A percentile compares a stretch with the other conserved stretches of the same genome.
These are phyloP conservation scores for Trypoxylus dichotomus DNA, from an alignment of 1,140 invertebrate species.

Conservation along the genomic window DNA sequence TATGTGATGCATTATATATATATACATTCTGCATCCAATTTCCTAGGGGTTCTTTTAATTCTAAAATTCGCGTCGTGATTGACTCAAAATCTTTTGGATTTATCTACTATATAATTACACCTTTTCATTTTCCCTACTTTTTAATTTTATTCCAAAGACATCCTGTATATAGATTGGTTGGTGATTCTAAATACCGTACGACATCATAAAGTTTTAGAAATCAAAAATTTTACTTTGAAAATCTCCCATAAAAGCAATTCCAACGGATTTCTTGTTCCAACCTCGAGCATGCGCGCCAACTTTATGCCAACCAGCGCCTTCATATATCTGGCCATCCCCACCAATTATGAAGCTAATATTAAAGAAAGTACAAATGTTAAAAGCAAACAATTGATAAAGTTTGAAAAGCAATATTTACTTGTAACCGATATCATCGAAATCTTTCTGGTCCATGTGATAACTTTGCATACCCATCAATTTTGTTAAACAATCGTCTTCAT, in stretches of 20 bases:
- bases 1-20: too few relatives aligned
- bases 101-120: too few relatives aligned
- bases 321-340: conserved; percentile 75
- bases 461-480: conserved; percentile 59
- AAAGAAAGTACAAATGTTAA: background rate
- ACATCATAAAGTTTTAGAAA: background rate
- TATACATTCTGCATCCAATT: too few relatives aligned
- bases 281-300: conserved; percentile 70
- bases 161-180: too few relatives aligned
- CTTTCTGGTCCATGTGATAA: conserved; percentile 60
- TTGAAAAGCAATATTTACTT: conserved; percentile 57
- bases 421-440: conserved; percentile 65
- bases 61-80: too few relatives aligned
- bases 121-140: too few relatives aligned
- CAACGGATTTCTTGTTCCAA: conserved; percentile 63
- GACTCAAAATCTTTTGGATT: too few relatives aligned
- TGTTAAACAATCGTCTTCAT: conserved; percentile 55
- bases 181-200: too few relatives aligned
- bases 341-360: conserved; percentile 76
- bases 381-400: background rate
- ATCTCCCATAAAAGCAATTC: conserved; percentile 61
- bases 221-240: conserved; percentile 46
- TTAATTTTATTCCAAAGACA: too few relatives aligned
- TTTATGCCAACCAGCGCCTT: conserved; percentile 74
- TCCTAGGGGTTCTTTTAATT: too few relatives aligned